These are phyloP conservation scores for Hemiscyllium ocellatum DNA, from an alignment of 2,113 vertebrate genomes.

Conservation along the genomic window DNA sequence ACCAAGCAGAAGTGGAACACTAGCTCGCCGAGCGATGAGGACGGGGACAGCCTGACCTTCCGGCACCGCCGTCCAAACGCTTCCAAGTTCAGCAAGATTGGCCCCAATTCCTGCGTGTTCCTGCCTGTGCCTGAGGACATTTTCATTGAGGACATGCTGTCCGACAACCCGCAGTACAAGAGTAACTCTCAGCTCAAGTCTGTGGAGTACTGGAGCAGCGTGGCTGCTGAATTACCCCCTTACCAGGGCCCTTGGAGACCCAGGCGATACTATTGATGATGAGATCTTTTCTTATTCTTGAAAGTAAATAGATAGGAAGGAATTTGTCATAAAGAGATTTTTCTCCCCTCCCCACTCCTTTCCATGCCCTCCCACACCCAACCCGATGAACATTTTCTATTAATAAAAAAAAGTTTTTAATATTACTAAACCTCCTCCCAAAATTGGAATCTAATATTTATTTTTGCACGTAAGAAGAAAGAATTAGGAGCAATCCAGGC, in stretches of 20 bases:
- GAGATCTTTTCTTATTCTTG: not conserved
- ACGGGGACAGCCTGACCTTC: not conserved
- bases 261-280: not conserved
- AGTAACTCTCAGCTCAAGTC: slow-evolving; percentile 40
- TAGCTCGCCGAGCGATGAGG: not conserved
- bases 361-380: no score
- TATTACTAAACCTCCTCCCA: not conserved
- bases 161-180: slow-evolving; percentile 32
- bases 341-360: not conserved
- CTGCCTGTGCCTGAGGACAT: slow-evolving; percentile 34
- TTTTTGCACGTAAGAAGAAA: not conserved
- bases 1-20: slow-evolving; percentile 16
- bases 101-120: not conserved
- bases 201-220: slow-evolving; percentile 41
- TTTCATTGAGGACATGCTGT: slow-evolving; percentile 42
- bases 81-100: slow-evolving; percentile 28
- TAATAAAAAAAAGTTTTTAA: slow-evolving; percentile 23
- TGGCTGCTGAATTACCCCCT: slow-evolving; percentile 31
- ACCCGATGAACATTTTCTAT: not conserved
- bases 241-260: not conserved
- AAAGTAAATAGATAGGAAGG: not conserved
- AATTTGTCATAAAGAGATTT: not conserved
- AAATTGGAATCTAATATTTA: not conserved
- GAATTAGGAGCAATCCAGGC: not conserved
- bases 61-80: not conserved